phyloP scores from a whole-genome alignment of 2,113 vertebrate genomes.

The Tretioscincus oriximinensis region DNA sequence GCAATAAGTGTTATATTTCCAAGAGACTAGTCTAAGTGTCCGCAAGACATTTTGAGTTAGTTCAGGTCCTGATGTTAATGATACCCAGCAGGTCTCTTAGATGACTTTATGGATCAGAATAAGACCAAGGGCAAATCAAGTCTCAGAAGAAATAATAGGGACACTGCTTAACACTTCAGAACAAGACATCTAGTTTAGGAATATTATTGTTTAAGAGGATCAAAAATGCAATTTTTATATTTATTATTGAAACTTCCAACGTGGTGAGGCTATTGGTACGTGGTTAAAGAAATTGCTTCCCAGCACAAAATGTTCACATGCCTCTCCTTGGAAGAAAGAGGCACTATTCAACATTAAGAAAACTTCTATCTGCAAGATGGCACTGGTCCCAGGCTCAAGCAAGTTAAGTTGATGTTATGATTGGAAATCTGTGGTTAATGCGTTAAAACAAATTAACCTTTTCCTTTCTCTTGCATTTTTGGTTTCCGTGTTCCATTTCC shows the following conservation, averaged over 20 bases:
- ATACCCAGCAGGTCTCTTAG: too few species aligned
- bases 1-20: constrained; percentile 26
- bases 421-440: constrained; percentile 58
- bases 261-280: background rate
- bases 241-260: background rate
- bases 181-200: too few species aligned
- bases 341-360: background rate
- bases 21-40: constrained; percentile 20
- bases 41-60: too few species aligned
- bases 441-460: constrained; percentile 63
- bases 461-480: constrained; percentile 54
- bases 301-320: background rate
- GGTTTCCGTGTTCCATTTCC: constrained; percentile 53
- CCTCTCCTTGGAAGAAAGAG: background rate
- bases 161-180: too few species aligned
- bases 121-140: too few species aligned
- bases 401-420: constrained; percentile 54
- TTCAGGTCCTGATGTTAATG: too few species aligned
- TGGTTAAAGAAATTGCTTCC: background rate
- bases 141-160: too few species aligned
- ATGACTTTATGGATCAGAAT: too few species aligned
- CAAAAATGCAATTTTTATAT: background rate
- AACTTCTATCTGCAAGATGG: background rate
- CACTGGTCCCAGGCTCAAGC: too few species aligned
- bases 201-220: too few species aligned